Conservation (phyloP, 2,888 invertebrate genomes). For the Leptinotarsa peninsularis region DNA sequence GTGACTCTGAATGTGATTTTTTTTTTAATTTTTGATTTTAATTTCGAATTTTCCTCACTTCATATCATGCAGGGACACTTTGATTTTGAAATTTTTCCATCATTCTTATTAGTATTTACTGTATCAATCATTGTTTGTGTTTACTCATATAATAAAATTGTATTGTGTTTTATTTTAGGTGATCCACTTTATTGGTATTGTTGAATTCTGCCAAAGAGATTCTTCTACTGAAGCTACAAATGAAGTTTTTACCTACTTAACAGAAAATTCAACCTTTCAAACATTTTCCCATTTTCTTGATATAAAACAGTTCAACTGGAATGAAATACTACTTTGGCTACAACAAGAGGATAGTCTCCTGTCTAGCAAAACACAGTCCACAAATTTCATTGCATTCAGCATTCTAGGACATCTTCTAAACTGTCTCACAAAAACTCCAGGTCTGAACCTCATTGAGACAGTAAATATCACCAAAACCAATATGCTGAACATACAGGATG, state of each 20-base stretch:
- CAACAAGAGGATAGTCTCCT: constrained; percentile 46
- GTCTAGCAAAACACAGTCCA: constrained; percentile 37
- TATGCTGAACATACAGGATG: constrained; percentile 45
- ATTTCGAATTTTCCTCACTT: too few relatives aligned
- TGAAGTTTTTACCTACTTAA: constrained; percentile 47
- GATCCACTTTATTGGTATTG: constrained; percentile 50
- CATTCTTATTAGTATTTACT: too few relatives aligned
- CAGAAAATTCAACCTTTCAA: constrained; percentile 50
- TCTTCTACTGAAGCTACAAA: constrained; percentile 30
- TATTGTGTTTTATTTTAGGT: too few relatives aligned
- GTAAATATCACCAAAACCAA: constrained; percentile 41
- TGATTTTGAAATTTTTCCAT: too few relatives aligned
- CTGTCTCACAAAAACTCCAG: constrained; percentile 35
- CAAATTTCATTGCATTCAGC: constrained; percentile 40
- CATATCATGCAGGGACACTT: too few relatives aligned
- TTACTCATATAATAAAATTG: too few relatives aligned
- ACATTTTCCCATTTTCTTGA: constrained; percentile 53
- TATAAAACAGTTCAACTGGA: constrained; percentile 48
- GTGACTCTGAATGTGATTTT: too few relatives aligned
- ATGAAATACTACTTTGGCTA: constrained; percentile 46
- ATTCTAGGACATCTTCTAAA: constrained; percentile 46
- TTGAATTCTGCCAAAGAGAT: constrained; percentile 54
- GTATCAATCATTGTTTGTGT: too few relatives aligned
- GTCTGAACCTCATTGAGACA: constrained; percentile 36
- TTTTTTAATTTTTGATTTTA: too few relatives aligned